Conservation (phyloP, 1,140 invertebrate genomes). For the Octopus sinensis region DNA sequence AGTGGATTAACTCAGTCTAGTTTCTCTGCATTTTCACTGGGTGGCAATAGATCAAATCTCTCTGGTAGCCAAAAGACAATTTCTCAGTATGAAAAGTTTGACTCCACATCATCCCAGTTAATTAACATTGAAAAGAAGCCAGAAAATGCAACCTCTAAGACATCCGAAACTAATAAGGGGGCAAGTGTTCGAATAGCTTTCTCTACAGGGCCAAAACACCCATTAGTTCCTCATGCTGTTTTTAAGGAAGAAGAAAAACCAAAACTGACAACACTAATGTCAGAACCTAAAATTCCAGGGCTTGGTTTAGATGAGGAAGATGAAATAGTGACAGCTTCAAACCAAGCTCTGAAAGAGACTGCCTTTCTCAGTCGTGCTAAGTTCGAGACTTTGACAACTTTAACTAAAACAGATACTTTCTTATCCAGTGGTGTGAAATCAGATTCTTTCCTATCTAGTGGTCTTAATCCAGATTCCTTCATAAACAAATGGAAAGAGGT, state of each 20-base stretch:
- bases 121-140: not conserved
- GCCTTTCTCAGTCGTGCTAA: not conserved
- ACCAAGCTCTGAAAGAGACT: not conserved
- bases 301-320: slow-evolving; percentile 7
- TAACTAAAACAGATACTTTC: not conserved
- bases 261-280: not conserved
- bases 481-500: not conserved
- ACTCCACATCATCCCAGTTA: not conserved
- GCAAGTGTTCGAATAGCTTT: not conserved
- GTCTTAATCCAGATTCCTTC: not conserved
- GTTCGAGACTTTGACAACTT: not conserved
- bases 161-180: not conserved
- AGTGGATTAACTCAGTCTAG: too few species aligned
- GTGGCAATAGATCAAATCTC: not conserved
- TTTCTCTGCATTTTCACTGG: too few species aligned
- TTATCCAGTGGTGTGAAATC: not conserved
- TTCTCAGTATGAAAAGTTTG: not conserved
- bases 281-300: slow-evolving; percentile 4
- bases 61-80: not conserved
- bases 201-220: not conserved
- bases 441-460: not conserved
- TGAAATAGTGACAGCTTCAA: not conserved
- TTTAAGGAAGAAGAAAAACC: slow-evolving; percentile 12
- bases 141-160: not conserved
- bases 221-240: not conserved